phyloP scores from a whole-genome alignment of 2,888 invertebrate species.

The Spodoptera picta region DNA sequence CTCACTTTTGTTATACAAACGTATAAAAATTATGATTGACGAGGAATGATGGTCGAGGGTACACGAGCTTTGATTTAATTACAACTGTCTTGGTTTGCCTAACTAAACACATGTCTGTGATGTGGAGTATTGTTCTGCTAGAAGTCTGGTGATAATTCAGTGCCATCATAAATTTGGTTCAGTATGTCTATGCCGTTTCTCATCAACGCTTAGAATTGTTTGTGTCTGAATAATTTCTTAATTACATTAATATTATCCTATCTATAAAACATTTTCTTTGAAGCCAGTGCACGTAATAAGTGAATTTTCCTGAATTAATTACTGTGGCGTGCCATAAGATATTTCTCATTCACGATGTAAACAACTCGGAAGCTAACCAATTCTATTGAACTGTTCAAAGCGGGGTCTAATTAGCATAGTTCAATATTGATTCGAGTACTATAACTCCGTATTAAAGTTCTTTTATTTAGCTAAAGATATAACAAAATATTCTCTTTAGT shows the following conservation, averaged over 20 bases:
- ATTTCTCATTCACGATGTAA: background rate
- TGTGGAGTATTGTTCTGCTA: slow-evolving; percentile 3
- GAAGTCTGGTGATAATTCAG: background rate
- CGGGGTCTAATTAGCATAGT: slow-evolving; percentile 36
- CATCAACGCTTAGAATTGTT: too few species aligned
- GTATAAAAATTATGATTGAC: slow-evolving; percentile 16
- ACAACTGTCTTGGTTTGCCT: slow-evolving; percentile 10
- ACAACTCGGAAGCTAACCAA: slow-evolving; percentile 2
- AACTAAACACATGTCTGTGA: background rate
- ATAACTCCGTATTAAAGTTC: slow-evolving; percentile 1
- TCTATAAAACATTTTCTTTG: too few species aligned
- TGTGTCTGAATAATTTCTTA: too few species aligned
- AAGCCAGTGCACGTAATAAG: too few species aligned
- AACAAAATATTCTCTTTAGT: too few species aligned
- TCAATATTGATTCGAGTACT: slow-evolving; percentile 31
- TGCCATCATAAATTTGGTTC: too few species aligned
- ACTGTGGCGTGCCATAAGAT: background rate
- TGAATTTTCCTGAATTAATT: too few species aligned
- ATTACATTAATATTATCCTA: too few species aligned
- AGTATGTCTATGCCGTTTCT: too few species aligned
- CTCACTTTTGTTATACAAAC: slow-evolving; percentile 20
- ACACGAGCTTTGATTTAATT: slow-evolving; percentile 20
- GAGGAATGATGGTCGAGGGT: slow-evolving; percentile 1
- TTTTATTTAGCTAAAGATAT: background rate
- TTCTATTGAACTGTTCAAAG: slow-evolving; percentile 25